Base-by-base conservation (phyloP, 2,888 invertebrate genomes). In the Dynastes hyllus region DNA sequence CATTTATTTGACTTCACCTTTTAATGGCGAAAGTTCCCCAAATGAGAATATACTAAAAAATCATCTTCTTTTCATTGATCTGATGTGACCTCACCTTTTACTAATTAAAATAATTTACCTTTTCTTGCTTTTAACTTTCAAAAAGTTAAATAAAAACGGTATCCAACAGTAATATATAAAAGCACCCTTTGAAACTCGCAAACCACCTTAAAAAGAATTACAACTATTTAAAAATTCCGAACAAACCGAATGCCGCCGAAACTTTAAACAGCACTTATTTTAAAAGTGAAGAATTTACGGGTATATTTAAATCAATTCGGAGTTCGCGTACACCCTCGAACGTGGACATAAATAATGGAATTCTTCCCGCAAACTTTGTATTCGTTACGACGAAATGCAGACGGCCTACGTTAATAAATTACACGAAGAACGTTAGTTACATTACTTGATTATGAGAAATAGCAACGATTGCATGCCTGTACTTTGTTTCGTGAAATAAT, bases 361-460 rank as follows among this genome's bases (percentile, higher is more conserved):
- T 70, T 70, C 70, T 70, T 70, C 53, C 69, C 5, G 53, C 29
- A 70, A 53, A 53, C 29, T 53, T 32, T 70, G 53, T n/a, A 53
- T 70, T 53, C n/a, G 29, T 53, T 53, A 32, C 53, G n/a, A 32
- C 65, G 65, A 65, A 65, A n/a, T 65, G 32, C 65, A 58, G 55
- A 58, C 9, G 65, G 65, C 65, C 37, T 37, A 70, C 70, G 32
- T 13, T 70, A 70, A 70, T 70, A 70, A 70, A 70, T 70, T 70
- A 70, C 53, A 9, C 8, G 22, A 32, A 29, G 53, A 70, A 70
- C 70, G 32, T 70, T 70, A 70, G 32, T 70, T 70, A 70, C 53
- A 37, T 70, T 70, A 70, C 70, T 70, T 70, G 70, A 70, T 70
- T 70, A 70, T 70, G 70, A 70, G 70, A 70, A 70, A 70, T 70